Evolutionary conservation across 2,113 vertebrate genomes (phyloP).

Genomic region (Verasper variegatus): DNA sequence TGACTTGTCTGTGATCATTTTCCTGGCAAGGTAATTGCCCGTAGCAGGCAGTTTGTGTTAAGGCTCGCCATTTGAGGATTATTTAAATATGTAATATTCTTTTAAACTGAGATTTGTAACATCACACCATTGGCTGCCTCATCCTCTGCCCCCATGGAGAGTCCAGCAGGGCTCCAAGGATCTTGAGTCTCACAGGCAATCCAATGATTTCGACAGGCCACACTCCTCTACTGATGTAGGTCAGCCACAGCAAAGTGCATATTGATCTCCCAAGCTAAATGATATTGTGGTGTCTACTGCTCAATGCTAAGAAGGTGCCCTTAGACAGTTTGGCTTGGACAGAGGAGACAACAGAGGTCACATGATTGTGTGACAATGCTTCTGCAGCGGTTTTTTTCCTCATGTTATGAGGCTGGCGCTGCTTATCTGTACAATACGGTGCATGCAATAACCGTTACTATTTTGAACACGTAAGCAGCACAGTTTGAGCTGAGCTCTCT

Average conservation of each 20-base stretch:
- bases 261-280: constrained; percentile 77
- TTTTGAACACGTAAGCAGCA: constrained; percentile 13
- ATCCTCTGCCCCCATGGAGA: constrained; percentile 26
- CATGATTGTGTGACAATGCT: constrained; percentile 49
- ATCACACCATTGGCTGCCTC: constrained; percentile 18
- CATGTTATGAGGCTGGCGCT: constrained; percentile 16
- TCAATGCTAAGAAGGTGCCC: constrained; percentile 74
- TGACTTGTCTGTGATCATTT: background rate
- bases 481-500: constrained; percentile 13
- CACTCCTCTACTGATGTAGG: constrained; percentile 69
- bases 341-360: constrained; percentile 63
- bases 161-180: constrained; percentile 45
- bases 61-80: background rate
- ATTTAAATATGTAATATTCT: constrained; percentile 23
- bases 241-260: constrained; percentile 74
- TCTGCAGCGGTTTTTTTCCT: constrained; percentile 54
- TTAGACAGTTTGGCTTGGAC: constrained; percentile 57
- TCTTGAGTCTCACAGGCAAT: constrained; percentile 50
- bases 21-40: background rate
- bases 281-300: constrained; percentile 74
- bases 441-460: constrained; percentile 9
- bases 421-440: constrained; percentile 26
- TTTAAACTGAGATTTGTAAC: constrained; percentile 29
- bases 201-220: constrained; percentile 48
- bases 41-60: background rate